A percentile compares a stretch with the other conserved stretches of the same genome.
Evolutionary conservation across 2,797 vertebrate species (phyloP).

Genomic region (Steatocranus sp.): DNA sequence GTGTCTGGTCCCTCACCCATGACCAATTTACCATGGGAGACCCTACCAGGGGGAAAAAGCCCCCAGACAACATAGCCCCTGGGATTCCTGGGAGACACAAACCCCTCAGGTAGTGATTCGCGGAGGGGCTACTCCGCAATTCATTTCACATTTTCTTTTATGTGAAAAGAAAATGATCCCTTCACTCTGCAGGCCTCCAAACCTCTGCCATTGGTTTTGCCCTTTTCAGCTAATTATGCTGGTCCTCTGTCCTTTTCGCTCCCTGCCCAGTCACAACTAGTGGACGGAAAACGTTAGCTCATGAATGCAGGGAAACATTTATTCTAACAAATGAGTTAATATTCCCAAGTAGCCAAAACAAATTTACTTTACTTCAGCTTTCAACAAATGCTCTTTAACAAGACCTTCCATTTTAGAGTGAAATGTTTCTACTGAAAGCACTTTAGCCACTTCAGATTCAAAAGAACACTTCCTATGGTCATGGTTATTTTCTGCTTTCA

Average conservation of each 20-base stretch:
- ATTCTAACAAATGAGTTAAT: neutral
- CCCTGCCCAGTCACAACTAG: neutral
- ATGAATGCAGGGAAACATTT: neutral
- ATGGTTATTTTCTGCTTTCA: neutral
- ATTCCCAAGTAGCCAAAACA: neutral
- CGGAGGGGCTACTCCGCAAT: neutral
- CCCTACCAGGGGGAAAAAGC: neutral
- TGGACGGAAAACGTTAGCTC: neutral
- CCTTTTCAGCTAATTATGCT: neutral
- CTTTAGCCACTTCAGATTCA: neutral
- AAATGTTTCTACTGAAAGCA: neutral
- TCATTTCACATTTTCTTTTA: neutral
- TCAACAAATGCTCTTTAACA: neutral
- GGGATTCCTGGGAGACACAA: neutral
- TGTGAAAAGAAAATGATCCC: neutral
- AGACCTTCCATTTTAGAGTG: neutral
- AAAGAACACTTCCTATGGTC: neutral
- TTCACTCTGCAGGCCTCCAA: neutral
- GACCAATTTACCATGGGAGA: neutral
- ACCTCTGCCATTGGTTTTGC: neutral
- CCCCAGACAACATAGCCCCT: neutral
- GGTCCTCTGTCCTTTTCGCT: neutral
- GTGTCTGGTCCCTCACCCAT: neutral
- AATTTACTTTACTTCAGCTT: neutral
- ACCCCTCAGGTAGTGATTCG: neutral